Base-by-base conservation (phyloP, 2,888 invertebrate genomes). In the Drosophila buzzatii region DNA sequence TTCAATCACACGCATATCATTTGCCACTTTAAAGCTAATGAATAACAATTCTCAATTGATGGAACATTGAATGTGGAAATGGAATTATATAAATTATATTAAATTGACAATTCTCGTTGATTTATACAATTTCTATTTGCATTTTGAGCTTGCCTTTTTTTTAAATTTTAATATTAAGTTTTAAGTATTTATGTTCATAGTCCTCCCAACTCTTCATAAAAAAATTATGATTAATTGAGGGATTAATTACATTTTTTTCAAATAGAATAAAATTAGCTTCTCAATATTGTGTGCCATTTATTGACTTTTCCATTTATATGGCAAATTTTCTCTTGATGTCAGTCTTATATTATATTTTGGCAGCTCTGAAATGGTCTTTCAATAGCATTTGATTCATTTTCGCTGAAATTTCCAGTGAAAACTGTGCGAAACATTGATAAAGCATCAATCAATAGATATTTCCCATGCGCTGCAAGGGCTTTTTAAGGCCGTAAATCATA, bases 1-100 rank as follows among this genome's bases (percentile, higher is more conserved):
- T 84, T 81, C 89, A 79, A 87, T 85, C 85, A 82, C 87, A 85
- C 85, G 85, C 89, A 82, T 85, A 89, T 85, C 85, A 75, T 76
- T 85, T 79, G 87, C 75, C 77, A 81, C 47, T 49, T 82, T 68
- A 27, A 75, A 64, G 58, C 59, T 33, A 73, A 70, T 65, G 70
- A 66, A 69, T 63, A 53, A 58, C 63, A 55, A 49, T 69, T 52
- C 64, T 39, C 14, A 44, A 61, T 64, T 52, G 58, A 20, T 14
- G 23, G 44, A 57, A 42, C 42, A 31, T 31, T 35, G 18, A 41
- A 47, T n/a, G 37, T 18, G 20, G 20, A 51, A 37, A 12, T 42
- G 3, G 9, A 44, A 18, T 45, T 68, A 37, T 58, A 69, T 59
- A 12, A 69, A 63, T 45, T 52, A 55, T 51, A 47, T 44, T 47